Conservation (phyloP, 2,113 vertebrate genomes). For the Neodontobutis hainanensis region DNA sequence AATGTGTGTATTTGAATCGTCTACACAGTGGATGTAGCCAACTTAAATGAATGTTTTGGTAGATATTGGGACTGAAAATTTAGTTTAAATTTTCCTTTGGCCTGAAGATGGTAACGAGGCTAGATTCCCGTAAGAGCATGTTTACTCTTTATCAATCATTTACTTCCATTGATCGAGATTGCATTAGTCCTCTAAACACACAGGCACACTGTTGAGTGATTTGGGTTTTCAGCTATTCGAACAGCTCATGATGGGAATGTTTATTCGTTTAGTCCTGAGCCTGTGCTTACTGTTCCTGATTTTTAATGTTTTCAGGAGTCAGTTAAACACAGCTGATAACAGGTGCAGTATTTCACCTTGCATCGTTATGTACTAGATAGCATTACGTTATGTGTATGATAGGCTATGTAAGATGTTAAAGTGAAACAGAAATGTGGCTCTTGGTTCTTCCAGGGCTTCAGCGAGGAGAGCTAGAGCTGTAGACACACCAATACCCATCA, state of each 20-base stretch:
- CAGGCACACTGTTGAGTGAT: conserved; percentile 15
- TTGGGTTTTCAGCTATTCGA: conserved; percentile 3
- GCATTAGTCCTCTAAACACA: background rate
- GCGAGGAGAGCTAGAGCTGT: conserved; percentile 58
- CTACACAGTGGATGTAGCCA: no score
- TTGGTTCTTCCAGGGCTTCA: conserved; percentile 6
- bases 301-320: background rate
- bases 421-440: conserved; percentile 11
- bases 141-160: conserved; percentile 77
- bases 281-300: conserved; percentile 42
- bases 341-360: conserved; percentile 49
- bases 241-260: conserved; percentile 37
- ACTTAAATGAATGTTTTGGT: no score
- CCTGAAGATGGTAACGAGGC: background rate
- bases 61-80: background rate
- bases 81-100: background rate
- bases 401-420: background rate
- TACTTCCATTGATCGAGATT: conserved; percentile 41
- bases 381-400: background rate
- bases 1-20: no score
- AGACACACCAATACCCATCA: conserved; percentile 61
- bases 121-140: conserved; percentile 45
- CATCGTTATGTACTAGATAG: no score
- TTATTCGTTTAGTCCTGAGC: conserved; percentile 30
- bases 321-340: conserved; percentile 35